Base-by-base conservation (phyloP, 2,888 invertebrate species). In the Blastobasis lacticolella region DNA sequence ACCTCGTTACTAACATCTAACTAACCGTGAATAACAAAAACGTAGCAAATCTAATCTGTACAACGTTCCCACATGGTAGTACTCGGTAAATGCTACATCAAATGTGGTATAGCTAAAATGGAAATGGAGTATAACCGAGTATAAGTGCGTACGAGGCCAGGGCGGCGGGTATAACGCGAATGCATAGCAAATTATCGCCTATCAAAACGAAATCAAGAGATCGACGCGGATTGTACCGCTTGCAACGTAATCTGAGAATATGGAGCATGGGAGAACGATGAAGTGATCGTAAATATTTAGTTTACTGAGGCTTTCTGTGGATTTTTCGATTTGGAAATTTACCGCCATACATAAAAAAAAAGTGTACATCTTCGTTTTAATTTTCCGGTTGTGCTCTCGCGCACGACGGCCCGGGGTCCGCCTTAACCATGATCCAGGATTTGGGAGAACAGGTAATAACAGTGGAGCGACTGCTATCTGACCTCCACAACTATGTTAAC, bases 121-220 rank as follows among this genome's bases (percentile, higher is more conserved):
- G 43, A 45, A 45, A 43, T n/a, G 45, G n/a, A 47, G 49, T 49
- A 47, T 9, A 48, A 43, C 23, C 23, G 23, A 23, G 23, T 38
- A 7, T 45, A 38, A n/a, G 46, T 50, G 10, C 37, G 23, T 23
- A 23, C 23, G 23, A 23, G 23, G 23, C 23, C 23, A 23, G 3
- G 23, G 23, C 23, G 23, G 23, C 23, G 1, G 23, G 66, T 62
- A 65, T 66, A 64, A 67, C 58, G 51, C 49, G 54, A 70, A 72
- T 69, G 75, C 78, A 71, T 75, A 67, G 63, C 78, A 78, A 84
- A 84, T 81, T 76, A 78, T 70, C 69, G 59, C 59, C 80, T 71
- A 83, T 84, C 83, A 83, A 81, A 84, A 81, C 66, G 73, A 82
- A 82, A 84, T 84, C 82, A 82, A 73, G 72, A 64, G 63, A 66